Evolutionary conservation across 2,888 invertebrate species (phyloP), one percentile per base, ranked within the genome.

Genomic region (Aradus depressus): DNA sequence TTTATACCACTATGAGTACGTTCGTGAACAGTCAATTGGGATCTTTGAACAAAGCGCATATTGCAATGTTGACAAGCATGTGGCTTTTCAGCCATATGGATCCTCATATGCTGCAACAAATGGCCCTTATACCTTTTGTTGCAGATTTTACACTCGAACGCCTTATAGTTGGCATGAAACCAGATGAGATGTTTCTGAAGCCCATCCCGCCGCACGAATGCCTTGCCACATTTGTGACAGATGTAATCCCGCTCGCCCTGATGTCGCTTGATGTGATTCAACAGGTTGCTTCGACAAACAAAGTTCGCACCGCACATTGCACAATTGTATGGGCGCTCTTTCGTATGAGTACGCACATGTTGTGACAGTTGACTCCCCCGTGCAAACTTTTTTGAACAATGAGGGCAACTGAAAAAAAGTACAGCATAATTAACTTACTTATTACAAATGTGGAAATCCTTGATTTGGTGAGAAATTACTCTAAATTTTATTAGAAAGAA

Each of bases 1-100:
- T 84, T 74, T 59, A 81, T 86, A 0, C 89, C 89, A 1, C 84
- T 82, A 63, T 90, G 90, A n/a, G 80, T 81, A 14, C 89, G 74
- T 63, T 81, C 80, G 61, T 90, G 89, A 0, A 89, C 88, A 10
- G 81, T 86, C 57, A 87, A 67, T 64, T 90, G 89, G 0, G 86
- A 86, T 55, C 85, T 80, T 64, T 89, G 89, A 0, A 84, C 84
- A 62, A 90, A 90, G 25, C 79, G 70, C 44, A 84, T 80, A 2
- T 83, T 81, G 64, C 89, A 90, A 4, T 79, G 79, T 1, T 79
- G 77, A 61, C 89, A 90, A 25, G 79, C 77, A 64, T 85, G 84
- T 0, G 86, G 85, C 56, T 84, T 79, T 52, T 79, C 77, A 37
- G 82, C 79, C 28, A 77, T 77, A 67, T 89, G 89, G 0, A 81